These are phyloP conservation scores for Sarcophaga bullata DNA, from an alignment of 1,140 invertebrate genomes.

Conservation along the genomic window DNA sequence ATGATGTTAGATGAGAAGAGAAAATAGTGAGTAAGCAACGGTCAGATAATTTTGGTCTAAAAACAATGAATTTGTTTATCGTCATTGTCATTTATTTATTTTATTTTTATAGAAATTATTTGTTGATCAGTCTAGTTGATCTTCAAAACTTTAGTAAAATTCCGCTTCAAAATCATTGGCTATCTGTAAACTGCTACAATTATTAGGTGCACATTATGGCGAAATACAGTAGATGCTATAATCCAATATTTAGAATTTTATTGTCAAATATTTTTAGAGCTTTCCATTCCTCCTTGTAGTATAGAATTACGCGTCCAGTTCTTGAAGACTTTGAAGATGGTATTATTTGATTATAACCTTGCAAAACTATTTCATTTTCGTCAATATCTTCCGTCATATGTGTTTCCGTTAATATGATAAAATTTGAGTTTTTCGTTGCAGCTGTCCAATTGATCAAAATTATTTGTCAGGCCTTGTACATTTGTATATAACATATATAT, in stretches of 20 bases:
- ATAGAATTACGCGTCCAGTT: not conserved
- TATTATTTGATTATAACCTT: not conserved
- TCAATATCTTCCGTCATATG: not conserved
- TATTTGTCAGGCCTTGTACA: not conserved
- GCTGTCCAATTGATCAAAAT: not conserved
- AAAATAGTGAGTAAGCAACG: too few relatives aligned
- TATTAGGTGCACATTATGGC: not conserved
- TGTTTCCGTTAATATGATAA: conserved; percentile 6
- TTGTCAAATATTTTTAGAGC: not conserved
- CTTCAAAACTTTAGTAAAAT: not conserved
- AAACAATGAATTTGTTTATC: too few relatives aligned
- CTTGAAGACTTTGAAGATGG: not conserved
- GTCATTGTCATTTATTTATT: too few relatives aligned
- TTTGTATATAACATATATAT: not conserved
- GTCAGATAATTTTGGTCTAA: too few relatives aligned
- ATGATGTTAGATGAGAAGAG: too few relatives aligned
- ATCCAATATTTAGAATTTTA: not conserved
- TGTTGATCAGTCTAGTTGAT: too few relatives aligned
- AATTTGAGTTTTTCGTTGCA: not conserved
- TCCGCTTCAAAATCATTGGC: not conserved
- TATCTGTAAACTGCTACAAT: not conserved
- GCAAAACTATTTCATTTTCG: not conserved
- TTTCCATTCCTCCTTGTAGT: not conserved
- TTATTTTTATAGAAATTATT: too few relatives aligned
- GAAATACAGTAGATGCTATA: not conserved